Evolutionary conservation across 2,797 vertebrate species (phyloP).

Genomic region (Erithacus rubecula): DNA sequence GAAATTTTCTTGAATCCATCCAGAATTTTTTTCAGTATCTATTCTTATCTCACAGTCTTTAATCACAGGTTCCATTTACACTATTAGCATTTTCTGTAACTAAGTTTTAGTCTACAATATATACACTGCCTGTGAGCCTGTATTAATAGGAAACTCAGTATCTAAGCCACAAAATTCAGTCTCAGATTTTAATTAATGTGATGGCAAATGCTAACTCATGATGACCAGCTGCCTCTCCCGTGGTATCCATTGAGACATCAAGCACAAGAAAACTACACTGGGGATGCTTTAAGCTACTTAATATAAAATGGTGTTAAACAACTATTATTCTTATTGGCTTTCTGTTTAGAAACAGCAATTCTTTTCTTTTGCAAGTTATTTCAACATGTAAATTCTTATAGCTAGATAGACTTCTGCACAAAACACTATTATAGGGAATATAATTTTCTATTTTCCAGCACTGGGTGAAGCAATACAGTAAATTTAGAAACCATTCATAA

Average conservation of each 20-base stretch:
- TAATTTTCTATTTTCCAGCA: background rate
- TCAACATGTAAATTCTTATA: background rate
- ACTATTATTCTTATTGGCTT: background rate
- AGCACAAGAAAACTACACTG: background rate
- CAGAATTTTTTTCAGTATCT: background rate
- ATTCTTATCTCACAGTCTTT: background rate
- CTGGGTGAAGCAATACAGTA: background rate
- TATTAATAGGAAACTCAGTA: background rate
- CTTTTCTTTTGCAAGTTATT: background rate
- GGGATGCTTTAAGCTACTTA: background rate
- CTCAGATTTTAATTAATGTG: background rate
- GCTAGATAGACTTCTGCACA: background rate
- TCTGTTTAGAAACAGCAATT: background rate
- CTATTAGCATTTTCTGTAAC: background rate
- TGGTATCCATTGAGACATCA: background rate
- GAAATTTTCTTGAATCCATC: background rate
- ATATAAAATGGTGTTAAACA: background rate
- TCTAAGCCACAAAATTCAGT: background rate
- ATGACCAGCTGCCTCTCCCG: background rate
- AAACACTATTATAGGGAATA: background rate
- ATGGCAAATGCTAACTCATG: background rate
- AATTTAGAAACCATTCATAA: background rate
- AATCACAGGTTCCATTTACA: background rate
- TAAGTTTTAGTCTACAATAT: background rate
- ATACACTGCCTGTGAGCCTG: background rate